Base-by-base conservation (phyloP, 1,140 invertebrate genomes). In the Andrena cerasifolii region DNA sequence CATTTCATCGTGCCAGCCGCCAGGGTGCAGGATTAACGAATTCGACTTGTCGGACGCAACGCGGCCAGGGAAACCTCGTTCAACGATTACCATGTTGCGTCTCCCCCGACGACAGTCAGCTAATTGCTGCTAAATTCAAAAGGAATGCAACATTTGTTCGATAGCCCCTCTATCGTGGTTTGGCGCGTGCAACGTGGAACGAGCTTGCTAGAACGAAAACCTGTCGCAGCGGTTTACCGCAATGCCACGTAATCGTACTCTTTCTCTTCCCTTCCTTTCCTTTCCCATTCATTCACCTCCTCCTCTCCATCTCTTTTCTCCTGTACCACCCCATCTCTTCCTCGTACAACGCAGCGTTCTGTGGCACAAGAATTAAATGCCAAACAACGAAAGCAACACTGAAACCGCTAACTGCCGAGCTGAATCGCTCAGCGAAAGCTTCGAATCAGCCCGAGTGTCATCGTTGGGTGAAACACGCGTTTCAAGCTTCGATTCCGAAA, bases 131-230 rank as follows among this genome's bases (percentile, higher is more conserved):
- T n/a, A n/a, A n/a, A 59, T 18, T 33, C 26, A 12, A 47, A 24
- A 75, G 78, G 80, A 83, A 85, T 85, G 66, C 72, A 85, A 72
- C 75, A 63, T 71, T 79, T 51, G 40, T 14, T 71, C 21, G 47
- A 66, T 70, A 53, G 40, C 18, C 71, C 53, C 58, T 33, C 7
- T 45, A 12, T 5, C 12, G 18, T 31, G 54, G 18, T 53, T 21
- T 14, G 51, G 24, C 51, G 51, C 51, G 51, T 26, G 24, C n/a
- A 26, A 14, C 51, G 24, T 14, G 51, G 3, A 0, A 26, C 51
- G 51, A 54, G 24, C 10, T 14, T 16, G 31, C 36, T 40, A 10
- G 33, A 40, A 18, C 56, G 56, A 59, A 59, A 59, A 59, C n/a
- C 8, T 59, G 58, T 10, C 33, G 18, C n/a, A n/a, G 51, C 51